Evolutionary conservation across 2,888 invertebrate genomes (phyloP), one percentile per base, ranked within the genome.

Genomic region (Drosophila greeni): DNA sequence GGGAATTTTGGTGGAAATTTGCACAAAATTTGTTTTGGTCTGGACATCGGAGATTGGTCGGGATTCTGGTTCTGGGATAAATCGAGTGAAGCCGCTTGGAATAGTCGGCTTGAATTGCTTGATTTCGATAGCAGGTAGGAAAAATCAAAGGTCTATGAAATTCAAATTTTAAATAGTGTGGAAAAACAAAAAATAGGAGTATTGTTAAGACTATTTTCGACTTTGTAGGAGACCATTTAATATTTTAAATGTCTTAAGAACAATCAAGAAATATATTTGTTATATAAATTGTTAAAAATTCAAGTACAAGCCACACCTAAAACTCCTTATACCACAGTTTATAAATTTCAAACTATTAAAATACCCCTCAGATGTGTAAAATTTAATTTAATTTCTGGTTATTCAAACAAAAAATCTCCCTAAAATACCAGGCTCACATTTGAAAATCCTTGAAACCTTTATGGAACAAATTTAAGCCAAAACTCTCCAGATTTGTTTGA

Each of bases 11-110:
- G 23, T 8, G 4, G 11, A 62, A 43, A 62, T 52, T 52, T 31
- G 47, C 37, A 47, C 59, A 57, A 43, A 59, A 59, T 49, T 66
- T 53, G 16, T 29, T 54, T 64, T 45, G 39, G 2, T 12, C 24
- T 11, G 37, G 31, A n/a, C 31, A 31, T 56, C 16, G 26, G 57
- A 24, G n/a, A 29, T 54, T 18, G 33, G 5, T 16, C 5, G 20
- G 26, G 7, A 20, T 39, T 26, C 23, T 11, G 20, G 54, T 2
- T 29, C 14, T 5, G n/a, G 11, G 16, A 26, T 23, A 43, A 58
- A 42, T 23, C 34, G 20, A 26, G 51, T 18, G 40, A 34, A 62
- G 26, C 36, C 31, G 37, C 26, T 37, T 37, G 59, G 31, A 45
- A 37, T 31, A 57, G 57, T 37, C 45, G 23, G 36, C 42, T 23